Evolutionary conservation across 1,140 invertebrate species (phyloP), one percentile per base, ranked within the genome.

Genomic region (Drosophila pseudoananassae): DNA sequence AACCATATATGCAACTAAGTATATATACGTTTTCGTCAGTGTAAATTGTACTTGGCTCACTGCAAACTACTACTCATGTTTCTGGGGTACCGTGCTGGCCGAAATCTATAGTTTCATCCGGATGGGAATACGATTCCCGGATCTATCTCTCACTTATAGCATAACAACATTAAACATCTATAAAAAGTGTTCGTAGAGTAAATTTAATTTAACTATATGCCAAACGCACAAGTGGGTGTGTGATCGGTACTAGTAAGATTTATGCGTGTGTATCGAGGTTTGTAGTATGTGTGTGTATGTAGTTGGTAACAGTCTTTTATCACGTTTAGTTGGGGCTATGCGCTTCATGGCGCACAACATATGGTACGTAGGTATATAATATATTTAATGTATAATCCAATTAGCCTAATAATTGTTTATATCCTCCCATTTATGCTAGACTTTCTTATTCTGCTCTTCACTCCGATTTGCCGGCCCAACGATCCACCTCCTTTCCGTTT

Each of bases 271-370:
- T 74, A 25, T 64, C 45, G 55, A 64, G 49, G 51, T 74, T 31
- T 61, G 65, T 74, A 74, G 49, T 50, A 58, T 76, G 43, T 76
- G 50, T 80, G 29, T 66, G 29, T 74, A 47, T 81, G 57, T 75
- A 78, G 59, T 65, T 81, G 75, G 51, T 85, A 85, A 82, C 82
- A 85, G 82, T 85, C 82, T 85, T 85, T 81, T 85, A 87, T 85
- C 82, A 85, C 82, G 77, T 81, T 85, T 85, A 85, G 81, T 85
- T 85, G 79, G 71, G 56, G 53, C 56, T 64, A 63, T 79, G 76
- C 78, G 76, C 46, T 36, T 51, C 15, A 59, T 17, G 15, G 40
- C 71, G 59, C 78, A 82, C 68, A 81, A 74, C 64, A 38, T 63
- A 77, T 65, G 50, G 65, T 60, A 55, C 76, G 56, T 53, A 47